Evolutionary conservation across 2,113 vertebrate species (phyloP).

Genomic region (Eupsittula cactorum): DNA sequence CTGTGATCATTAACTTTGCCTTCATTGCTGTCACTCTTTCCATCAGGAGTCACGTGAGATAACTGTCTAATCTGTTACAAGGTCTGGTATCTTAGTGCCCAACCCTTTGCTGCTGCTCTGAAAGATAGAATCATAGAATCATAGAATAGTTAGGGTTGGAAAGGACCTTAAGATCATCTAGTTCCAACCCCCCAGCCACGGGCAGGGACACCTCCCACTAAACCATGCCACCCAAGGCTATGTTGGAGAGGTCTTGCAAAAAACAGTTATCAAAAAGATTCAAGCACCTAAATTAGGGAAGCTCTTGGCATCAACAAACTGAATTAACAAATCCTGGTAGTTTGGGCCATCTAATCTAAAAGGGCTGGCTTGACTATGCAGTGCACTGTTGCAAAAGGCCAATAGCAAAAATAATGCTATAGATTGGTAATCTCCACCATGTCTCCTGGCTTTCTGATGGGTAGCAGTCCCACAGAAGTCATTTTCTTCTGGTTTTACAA

Average conservation of each 20-base stretch:
- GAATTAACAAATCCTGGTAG: neutral
- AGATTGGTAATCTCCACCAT: neutral
- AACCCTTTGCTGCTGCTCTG: neutral
- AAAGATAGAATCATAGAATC: neutral
- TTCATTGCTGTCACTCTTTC: neutral
- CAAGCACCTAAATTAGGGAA: neutral
- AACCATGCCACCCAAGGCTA: too few species aligned
- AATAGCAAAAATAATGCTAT: neutral
- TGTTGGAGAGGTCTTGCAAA: neutral
- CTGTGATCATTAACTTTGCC: neutral
- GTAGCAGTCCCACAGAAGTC: neutral
- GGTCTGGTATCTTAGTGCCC: neutral
- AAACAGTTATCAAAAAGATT: neutral
- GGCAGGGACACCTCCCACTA: too few species aligned
- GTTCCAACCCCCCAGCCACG: too few species aligned
- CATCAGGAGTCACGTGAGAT: neutral
- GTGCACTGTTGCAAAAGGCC: neutral
- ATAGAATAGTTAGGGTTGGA: too few species aligned
- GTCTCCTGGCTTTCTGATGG: neutral
- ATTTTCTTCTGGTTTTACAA: neutral
- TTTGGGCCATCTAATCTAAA: neutral
- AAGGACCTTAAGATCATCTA: too few species aligned
- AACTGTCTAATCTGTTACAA: neutral
- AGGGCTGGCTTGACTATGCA: neutral
- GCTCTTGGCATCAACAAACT: neutral